Evolutionary conservation across 2,888 invertebrate species (phyloP), one percentile per base, ranked within the genome.

Genomic region (Orthonevra nobilis): DNA sequence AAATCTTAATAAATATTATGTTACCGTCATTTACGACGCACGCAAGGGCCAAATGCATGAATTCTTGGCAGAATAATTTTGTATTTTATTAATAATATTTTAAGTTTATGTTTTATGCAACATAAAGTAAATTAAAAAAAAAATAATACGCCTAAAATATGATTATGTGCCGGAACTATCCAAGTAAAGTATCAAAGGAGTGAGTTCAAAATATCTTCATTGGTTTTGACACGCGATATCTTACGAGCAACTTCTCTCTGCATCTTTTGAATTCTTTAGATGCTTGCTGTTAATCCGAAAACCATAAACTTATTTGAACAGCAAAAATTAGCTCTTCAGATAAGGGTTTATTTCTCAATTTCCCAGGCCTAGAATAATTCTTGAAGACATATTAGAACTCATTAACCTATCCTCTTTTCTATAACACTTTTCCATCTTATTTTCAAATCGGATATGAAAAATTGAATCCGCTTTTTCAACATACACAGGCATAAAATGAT

Each of bases 11-110:
- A n/a, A n/a, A n/a, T n/a, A n/a, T n/a, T n/a, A n/a, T n/a, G n/a
- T n/a, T n/a, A n/a, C n/a, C n/a, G n/a, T n/a, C n/a, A n/a, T n/a
- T n/a, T 9, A 30, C 38, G 38, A 1, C 9, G 3, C 38, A 38
- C 38, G 9, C 38, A 38, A 17, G 38, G 38, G 7, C 38, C 38
- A 38, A 17, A 38, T 38, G 38, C 17, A 38, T 38, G 38, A 38
- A 15, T 17, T 38, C 38, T 38, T 38, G 9, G 17, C 15, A 38
- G n/a, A 17, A 38, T n/a, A n/a, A n/a, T n/a, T n/a, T n/a, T n/a
- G n/a, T n/a, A n/a, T n/a, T n/a, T n/a, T n/a, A n/a, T n/a, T n/a
- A n/a, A n/a, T n/a, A n/a, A n/a, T n/a, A n/a, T n/a, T n/a, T n/a
- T n/a, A n/a, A n/a, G n/a, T n/a, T n/a, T n/a, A n/a, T n/a, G n/a